A percentile compares a stretch with the other conserved stretches of the same genome.
Conservation (phyloP, 1,140 invertebrate genomes). For the Anastrepha ludens region DNA sequence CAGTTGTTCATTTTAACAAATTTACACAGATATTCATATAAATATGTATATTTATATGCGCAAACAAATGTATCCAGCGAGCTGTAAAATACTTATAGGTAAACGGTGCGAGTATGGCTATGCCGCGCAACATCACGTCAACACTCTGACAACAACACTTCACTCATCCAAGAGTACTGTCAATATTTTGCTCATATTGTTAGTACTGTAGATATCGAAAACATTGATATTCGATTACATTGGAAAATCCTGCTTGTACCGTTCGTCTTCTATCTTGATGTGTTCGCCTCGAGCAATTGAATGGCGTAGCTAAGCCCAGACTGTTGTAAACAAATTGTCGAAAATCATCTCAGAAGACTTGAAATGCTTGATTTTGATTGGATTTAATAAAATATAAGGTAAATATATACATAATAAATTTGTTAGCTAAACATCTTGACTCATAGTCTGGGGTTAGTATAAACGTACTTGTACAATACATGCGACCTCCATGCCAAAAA, state of each 20-base stretch:
- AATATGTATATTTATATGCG: too few relatives aligned
- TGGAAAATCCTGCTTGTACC: neutral
- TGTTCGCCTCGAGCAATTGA: neutral
- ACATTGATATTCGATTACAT: conserved; percentile 34
- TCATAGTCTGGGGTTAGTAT: neutral
- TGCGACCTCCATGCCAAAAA: too few relatives aligned
- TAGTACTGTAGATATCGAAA: neutral
- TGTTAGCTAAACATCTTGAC: neutral
- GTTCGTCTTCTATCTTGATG: neutral
- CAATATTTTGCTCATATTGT: conserved; percentile 10
- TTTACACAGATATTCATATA: too few relatives aligned
- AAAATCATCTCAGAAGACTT: neutral
- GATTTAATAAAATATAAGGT: conserved; percentile 14
- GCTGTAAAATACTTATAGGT: neutral
- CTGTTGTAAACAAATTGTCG: conserved; percentile 1
- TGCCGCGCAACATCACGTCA: neutral
- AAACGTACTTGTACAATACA: too few relatives aligned
- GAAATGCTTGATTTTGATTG: conserved; percentile 7
- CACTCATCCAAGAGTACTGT: neutral
- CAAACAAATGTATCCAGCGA: neutral
- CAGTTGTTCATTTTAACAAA: too few relatives aligned
- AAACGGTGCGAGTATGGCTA: neutral
- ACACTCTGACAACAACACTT: neutral
- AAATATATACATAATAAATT: conserved; percentile 38
- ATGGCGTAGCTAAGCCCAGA: neutral